Percentiles rank a stretch among this genome's conserved stretches.
Evolutionary conservation across 2,113 vertebrate species (phyloP).

Genomic region (Genyomyrus donnyi): DNA sequence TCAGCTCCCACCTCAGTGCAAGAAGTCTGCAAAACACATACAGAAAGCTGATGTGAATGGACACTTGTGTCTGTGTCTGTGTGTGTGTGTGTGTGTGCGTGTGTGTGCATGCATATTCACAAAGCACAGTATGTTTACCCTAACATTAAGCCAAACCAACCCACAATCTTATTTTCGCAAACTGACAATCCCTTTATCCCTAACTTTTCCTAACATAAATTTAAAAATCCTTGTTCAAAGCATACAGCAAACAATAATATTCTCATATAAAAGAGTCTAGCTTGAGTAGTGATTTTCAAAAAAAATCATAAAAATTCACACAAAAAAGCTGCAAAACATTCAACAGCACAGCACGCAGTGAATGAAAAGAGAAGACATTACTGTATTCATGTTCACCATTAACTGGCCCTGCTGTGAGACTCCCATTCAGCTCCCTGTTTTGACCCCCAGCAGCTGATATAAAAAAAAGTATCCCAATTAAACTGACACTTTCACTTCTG

Average conservation of each 20-base stretch:
- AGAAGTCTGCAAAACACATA: not conserved
- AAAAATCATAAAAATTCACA: not conserved
- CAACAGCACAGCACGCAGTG: not conserved
- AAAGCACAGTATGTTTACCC: not conserved
- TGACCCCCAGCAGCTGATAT: not conserved
- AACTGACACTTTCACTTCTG: not conserved
- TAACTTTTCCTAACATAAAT: not conserved
- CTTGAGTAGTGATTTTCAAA: not conserved
- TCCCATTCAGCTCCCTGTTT: not conserved
- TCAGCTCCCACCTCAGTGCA: not conserved
- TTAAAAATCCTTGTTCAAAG: not conserved
- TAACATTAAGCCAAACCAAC: not conserved
- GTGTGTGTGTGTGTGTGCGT: not conserved
- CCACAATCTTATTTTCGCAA: not conserved
- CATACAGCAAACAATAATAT: not conserved
- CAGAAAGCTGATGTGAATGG: not conserved
- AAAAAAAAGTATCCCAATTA: not conserved
- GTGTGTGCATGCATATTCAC: not conserved
- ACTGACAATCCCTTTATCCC: not conserved
- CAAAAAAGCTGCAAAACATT: not conserved
- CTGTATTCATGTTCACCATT: not conserved
- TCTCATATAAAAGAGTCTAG: not conserved
- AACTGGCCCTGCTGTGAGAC: not conserved
- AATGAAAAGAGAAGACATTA: not conserved
- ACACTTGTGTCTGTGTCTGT: not conserved